Evolutionary conservation across 2,113 vertebrate species (phyloP).

Genomic region (Tapirus terrestris): DNA sequence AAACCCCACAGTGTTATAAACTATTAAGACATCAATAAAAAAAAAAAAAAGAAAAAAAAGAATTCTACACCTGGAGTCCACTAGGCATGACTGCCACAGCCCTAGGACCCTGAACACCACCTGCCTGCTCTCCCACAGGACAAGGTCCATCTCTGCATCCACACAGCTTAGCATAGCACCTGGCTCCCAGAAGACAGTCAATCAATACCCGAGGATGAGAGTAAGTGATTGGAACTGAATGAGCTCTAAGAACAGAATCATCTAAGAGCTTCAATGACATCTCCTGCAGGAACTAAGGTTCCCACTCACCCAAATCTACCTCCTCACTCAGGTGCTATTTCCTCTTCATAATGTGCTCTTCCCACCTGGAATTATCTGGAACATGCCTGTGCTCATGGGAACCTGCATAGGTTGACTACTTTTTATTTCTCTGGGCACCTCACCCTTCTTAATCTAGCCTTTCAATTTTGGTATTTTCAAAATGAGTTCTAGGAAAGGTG

Average conservation of each 20-base stretch:
- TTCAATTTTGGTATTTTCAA: not conserved
- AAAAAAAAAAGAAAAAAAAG: too few species aligned
- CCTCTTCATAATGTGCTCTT: not conserved
- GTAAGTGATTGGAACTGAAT: not conserved
- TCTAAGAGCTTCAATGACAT: not conserved
- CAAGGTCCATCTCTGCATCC: not conserved
- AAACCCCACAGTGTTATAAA: too few species aligned
- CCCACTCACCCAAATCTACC: not conserved
- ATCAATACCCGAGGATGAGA: accelerated
- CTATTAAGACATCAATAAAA: too few species aligned
- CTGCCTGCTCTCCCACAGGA: not conserved
- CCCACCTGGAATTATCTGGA: not conserved
- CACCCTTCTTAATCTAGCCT: not conserved
- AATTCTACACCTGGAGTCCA: not conserved
- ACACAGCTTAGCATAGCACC: not conserved
- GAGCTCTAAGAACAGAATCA: not conserved
- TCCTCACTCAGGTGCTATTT: too few species aligned
- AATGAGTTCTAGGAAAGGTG: not conserved
- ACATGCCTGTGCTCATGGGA: not conserved
- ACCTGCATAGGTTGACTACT: not conserved
- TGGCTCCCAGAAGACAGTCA: not conserved
- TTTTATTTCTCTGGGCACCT: not conserved
- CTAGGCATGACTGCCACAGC: not conserved
- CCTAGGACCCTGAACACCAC: not conserved
- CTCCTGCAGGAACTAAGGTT: not conserved